A percentile compares a stretch with the other conserved stretches of the same genome.
Conservation (phyloP, 2,888 invertebrate species). For the Apotomis betuletana region DNA sequence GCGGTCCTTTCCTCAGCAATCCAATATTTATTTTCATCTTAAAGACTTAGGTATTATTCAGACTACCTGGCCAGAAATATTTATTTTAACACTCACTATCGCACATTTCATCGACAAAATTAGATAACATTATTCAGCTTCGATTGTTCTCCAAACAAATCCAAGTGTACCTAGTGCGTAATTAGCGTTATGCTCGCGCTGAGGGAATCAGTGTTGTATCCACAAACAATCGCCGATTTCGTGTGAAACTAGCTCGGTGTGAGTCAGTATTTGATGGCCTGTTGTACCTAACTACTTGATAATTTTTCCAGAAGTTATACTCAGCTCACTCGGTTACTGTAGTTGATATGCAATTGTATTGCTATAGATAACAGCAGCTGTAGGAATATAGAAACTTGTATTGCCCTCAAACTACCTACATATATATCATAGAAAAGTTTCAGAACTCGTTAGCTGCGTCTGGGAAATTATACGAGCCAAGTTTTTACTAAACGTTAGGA, state of each 20-base stretch:
- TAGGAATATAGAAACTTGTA: background rate
- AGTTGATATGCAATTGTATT: background rate
- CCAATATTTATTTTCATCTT: background rate
- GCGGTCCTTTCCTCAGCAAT: too few relatives aligned
- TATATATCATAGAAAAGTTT: conserved; percentile 7
- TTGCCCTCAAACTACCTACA: background rate
- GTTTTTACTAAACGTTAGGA: conserved; percentile 21
- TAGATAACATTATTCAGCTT: conserved; percentile 32
- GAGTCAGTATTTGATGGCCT: background rate
- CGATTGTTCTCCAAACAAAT: conserved; percentile 38
- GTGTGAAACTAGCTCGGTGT: conserved; percentile 2
- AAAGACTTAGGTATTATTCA: background rate
- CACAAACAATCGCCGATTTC: conserved; percentile 1
- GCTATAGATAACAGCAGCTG: too few relatives aligned
- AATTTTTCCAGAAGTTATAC: too few relatives aligned
- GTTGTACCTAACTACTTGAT: too few relatives aligned
- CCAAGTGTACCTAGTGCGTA: conserved; percentile 24
- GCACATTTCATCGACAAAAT: conserved; percentile 5
- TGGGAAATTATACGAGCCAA: conserved; percentile 12
- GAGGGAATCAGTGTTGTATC: conserved; percentile 23
- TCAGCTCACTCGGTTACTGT: background rate
- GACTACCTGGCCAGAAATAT: background rate
- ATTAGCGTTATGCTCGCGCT: conserved; percentile 38
- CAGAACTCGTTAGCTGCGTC: conserved; percentile 13
- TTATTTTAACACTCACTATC: background rate